phyloP scores from a whole-genome alignment of 2,797 vertebrate species.

The Helicolenus hilgendorfi region DNA sequence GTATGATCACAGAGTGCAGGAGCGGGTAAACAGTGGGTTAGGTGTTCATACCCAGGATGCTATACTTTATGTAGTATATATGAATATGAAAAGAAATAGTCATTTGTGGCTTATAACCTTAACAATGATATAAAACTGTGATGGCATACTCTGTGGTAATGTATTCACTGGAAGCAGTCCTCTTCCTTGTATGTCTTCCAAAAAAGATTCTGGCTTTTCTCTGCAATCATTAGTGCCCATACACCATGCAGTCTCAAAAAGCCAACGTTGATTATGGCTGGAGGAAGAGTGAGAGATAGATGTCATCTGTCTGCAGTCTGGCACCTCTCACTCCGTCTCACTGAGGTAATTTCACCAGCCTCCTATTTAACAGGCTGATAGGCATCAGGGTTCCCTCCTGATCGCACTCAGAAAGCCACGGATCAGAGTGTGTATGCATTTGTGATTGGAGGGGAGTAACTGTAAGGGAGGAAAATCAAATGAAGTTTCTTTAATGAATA shows the following conservation, averaged over 20 bases:
- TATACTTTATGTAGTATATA: background rate
- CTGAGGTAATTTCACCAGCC: conserved; percentile 12
- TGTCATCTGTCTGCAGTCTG: conserved; percentile 30
- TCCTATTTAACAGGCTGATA: conserved; percentile 41
- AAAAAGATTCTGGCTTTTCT: conserved; percentile 1
- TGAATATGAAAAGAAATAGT: background rate
- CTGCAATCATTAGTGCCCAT: conserved; percentile 8
- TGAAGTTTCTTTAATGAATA: background rate
- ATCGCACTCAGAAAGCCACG: background rate
- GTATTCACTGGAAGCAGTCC: background rate
- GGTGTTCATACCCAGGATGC: background rate
- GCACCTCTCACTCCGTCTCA: conserved; percentile 2
- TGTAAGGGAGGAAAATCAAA: background rate
- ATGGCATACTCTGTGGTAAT: conserved; percentile 1
- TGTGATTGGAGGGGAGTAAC: background rate
- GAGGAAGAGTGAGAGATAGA: background rate
- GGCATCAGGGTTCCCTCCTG: conserved; percentile 22
- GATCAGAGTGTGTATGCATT: background rate
- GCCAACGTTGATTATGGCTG: conserved; percentile 8
- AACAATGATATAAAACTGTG: conserved; percentile 14
- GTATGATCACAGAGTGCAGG: background rate
- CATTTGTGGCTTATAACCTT: background rate
- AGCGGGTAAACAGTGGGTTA: background rate
- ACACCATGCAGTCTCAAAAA: conserved; percentile 30
- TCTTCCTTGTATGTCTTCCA: background rate